Percentiles rank a stretch among this genome's conserved stretches.
Conservation (phyloP, 2,113 vertebrate species). For the Vulpes lagopus region DNA sequence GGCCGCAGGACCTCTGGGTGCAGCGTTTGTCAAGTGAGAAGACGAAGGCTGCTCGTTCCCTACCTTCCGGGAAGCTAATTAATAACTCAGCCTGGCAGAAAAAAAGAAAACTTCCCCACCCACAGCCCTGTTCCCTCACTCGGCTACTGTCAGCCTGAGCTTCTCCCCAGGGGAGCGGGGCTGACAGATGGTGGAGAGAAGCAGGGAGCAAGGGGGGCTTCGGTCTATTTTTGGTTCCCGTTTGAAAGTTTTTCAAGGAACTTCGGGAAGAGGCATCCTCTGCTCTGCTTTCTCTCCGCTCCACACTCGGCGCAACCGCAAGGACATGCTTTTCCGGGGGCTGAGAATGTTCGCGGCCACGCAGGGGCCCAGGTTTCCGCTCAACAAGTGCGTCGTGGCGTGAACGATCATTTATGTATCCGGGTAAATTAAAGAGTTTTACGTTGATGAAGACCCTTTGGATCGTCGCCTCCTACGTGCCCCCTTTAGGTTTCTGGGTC, state of each 20-base stretch:
- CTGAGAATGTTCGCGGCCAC: not conserved
- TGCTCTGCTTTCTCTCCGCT: not conserved
- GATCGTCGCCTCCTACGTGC: not conserved
- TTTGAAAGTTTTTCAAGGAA: constrained; percentile 69
- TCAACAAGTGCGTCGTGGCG: not conserved
- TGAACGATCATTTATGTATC: not conserved
- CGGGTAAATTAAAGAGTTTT: not conserved
- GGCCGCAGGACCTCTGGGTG: not conserved
- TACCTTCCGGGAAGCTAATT: constrained; percentile 67
- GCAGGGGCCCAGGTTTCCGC: not conserved
- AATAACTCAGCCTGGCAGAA: constrained; percentile 72
- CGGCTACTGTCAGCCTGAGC: constrained; percentile 62
- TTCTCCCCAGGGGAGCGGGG: constrained; percentile 69
- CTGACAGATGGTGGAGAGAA: constrained; percentile 71
- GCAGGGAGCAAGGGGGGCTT: constrained; percentile 58
- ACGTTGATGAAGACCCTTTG: not conserved
- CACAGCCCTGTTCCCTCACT: constrained; percentile 56
- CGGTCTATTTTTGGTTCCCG: constrained; percentile 71
- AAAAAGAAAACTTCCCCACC: constrained; percentile 59
- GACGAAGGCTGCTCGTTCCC: not conserved
- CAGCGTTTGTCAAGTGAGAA: constrained; percentile 66
- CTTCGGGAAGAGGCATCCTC: constrained; percentile 53
- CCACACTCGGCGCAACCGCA: not conserved
- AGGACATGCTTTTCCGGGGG: not conserved
- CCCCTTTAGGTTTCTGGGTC: not conserved